Percentiles rank a stretch among this genome's conserved stretches.
Evolutionary conservation across 2,888 invertebrate species (phyloP).

Genomic region (Ligdia adustata): DNA sequence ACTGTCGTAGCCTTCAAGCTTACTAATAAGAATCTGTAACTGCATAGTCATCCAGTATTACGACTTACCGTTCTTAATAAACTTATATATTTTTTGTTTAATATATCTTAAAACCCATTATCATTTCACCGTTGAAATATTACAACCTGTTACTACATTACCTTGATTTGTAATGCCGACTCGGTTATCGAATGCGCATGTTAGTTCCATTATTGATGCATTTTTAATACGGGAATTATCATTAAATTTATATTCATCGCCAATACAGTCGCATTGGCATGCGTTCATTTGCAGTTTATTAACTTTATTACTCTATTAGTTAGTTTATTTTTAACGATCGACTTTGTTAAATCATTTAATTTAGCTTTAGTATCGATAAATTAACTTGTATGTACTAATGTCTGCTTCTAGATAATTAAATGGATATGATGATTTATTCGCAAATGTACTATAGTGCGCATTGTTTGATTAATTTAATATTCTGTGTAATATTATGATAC

Average conservation of each 20-base stretch:
- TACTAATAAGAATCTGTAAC: too few relatives aligned
- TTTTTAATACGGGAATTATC: slow-evolving; percentile 17
- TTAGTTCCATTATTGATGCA: slow-evolving; percentile 16
- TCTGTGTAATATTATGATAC: too few relatives aligned
- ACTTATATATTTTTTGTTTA: background rate
- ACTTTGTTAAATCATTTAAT: too few relatives aligned
- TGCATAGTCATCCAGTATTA: background rate
- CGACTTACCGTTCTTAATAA: background rate
- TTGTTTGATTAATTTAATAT: too few relatives aligned
- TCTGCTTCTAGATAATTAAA: too few relatives aligned
- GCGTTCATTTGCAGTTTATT: slow-evolving; percentile 24
- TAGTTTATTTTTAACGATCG: slow-evolving; percentile 8
- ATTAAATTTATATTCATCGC: slow-evolving; percentile 16
- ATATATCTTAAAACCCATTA: slow-evolving; percentile 9
- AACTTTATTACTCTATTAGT: slow-evolving; percentile 13
- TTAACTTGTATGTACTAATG: too few relatives aligned
- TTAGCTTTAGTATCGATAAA: too few relatives aligned
- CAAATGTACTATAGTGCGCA: too few relatives aligned
- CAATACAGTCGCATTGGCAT: slow-evolving; percentile 8
- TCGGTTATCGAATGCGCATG: slow-evolving; percentile 13
- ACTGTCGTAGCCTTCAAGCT: too few relatives aligned
- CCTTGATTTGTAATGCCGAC: slow-evolving; percentile 8
- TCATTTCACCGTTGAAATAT: slow-evolving; percentile 8
- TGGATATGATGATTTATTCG: too few relatives aligned
- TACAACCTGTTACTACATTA: slow-evolving; percentile 10